A percentile compares a stretch with the other conserved stretches of the same genome.
phyloP scores from a whole-genome alignment of 2,888 invertebrate genomes.

The Pandemis heparana region DNA sequence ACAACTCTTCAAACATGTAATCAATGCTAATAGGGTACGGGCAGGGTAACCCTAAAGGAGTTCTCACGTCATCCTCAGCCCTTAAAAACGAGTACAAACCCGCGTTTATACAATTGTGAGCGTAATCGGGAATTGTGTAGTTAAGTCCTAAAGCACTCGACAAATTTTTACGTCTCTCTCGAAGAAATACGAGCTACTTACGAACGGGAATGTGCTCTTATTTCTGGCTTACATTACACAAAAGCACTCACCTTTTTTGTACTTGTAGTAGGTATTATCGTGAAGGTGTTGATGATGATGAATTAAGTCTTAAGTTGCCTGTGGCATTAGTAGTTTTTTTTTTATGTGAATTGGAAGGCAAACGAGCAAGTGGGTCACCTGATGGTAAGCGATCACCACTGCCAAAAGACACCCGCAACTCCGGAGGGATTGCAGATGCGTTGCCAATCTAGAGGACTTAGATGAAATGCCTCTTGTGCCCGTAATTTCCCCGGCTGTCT shows the following conservation, averaged over 20 bases:
- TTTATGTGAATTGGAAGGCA: no score
- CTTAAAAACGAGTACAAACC: constrained; percentile 15
- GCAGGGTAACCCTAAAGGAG: constrained; percentile 19
- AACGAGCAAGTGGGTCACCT: no score
- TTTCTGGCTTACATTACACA: constrained; percentile 13
- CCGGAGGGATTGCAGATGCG: no score
- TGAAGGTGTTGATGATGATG: not conserved
- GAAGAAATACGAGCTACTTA: constrained; percentile 17
- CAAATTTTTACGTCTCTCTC: constrained; percentile 9
- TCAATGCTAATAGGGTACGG: constrained; percentile 28
- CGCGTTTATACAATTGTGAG: constrained; percentile 16
- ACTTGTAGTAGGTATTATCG: not conserved
- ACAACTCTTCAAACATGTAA: not conserved
- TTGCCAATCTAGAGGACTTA: no score
- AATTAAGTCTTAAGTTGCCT: not conserved
- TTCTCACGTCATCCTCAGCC: constrained; percentile 12
- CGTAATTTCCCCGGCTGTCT: no score
- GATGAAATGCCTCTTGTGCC: no score
- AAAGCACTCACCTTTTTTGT: constrained; percentile 2
- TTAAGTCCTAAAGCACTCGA: constrained; percentile 22
- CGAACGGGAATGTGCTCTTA: constrained; percentile 6
- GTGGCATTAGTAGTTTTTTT: not conserved
- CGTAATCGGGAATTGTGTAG: constrained; percentile 24
- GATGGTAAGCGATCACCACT: no score
- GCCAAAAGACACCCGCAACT: no score